Conservation (phyloP, 53 echinoderm and acorn worm species). For the Echinometra lucunter region DNA sequence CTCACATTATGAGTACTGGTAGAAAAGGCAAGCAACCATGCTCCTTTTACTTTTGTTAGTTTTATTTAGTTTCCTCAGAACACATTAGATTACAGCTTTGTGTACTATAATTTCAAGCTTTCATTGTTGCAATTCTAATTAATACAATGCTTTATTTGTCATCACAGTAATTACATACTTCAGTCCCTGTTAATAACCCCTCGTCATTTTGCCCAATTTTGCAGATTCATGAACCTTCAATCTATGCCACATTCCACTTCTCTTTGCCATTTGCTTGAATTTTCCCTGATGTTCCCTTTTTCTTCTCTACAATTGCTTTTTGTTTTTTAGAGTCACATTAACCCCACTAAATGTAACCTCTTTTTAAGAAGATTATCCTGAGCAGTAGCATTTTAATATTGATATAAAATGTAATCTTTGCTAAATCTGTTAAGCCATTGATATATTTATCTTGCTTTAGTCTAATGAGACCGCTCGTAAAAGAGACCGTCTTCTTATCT, state of each 20-base stretch:
- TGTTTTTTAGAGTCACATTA: conserved; percentile 11
- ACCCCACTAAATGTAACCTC: not conserved
- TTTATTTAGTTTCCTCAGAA: no score
- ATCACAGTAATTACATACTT: not conserved
- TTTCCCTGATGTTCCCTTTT: not conserved
- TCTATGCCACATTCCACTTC: not conserved
- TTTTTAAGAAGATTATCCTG: not conserved
- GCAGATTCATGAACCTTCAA: not conserved
- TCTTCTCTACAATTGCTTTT: not conserved
- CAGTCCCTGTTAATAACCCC: not conserved
- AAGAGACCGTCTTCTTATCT: conserved; percentile 41
- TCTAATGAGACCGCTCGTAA: conserved; percentile 26
- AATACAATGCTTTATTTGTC: not conserved
- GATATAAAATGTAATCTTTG: not conserved
- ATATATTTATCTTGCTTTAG: not conserved
- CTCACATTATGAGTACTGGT: no score
- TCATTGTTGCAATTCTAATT: not conserved
- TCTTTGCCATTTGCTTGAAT: not conserved
- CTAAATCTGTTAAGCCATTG: not conserved
- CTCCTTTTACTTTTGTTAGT: no score
- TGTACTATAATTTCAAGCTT: no score
- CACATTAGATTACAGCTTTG: no score
- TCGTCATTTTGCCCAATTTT: not conserved
- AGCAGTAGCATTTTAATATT: not conserved
- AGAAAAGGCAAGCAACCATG: no score